A percentile compares a stretch with the other conserved stretches of the same genome.
Conservation (phyloP, 2,888 invertebrate genomes). For the Drosophila acutilabella region DNA sequence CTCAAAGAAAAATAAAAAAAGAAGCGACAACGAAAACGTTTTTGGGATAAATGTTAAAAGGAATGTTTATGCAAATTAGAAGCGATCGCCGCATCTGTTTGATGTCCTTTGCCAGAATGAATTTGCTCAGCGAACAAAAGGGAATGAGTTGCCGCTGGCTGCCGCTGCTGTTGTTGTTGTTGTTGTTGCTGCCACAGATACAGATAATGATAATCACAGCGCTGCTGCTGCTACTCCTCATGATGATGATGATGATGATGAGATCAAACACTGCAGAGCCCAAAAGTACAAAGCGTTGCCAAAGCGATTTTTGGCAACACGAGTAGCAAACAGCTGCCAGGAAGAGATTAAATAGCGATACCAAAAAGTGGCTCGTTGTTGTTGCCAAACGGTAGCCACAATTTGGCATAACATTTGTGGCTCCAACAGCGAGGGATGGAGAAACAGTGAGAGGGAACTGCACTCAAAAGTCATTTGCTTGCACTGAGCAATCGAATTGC, state of each 20-base stretch:
- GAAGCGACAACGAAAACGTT: slow-evolving; percentile 72
- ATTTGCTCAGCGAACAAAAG: slow-evolving; percentile 49
- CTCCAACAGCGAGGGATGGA: slow-evolving; percentile 12
- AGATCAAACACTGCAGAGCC: slow-evolving; percentile 52
- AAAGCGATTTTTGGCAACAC: slow-evolving; percentile 77
- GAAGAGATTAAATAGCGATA: slow-evolving; percentile 56
- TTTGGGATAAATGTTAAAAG: slow-evolving; percentile 81
- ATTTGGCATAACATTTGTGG: slow-evolving; percentile 62
- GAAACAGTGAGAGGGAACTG: not conserved
- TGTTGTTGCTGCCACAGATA: slow-evolving; percentile 13
- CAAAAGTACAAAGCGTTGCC: slow-evolving; percentile 63
- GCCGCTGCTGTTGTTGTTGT: not conserved
- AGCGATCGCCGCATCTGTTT: slow-evolving; percentile 81
- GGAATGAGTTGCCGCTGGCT: slow-evolving; percentile 33
- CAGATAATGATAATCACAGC: slow-evolving; percentile 20
- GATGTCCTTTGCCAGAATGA: slow-evolving; percentile 76
- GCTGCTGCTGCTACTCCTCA: slow-evolving; percentile 8
- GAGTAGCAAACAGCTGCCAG: slow-evolving; percentile 57
- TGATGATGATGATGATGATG: slow-evolving; percentile 55
- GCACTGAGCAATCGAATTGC: slow-evolving; percentile 47
- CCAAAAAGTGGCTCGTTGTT: slow-evolving; percentile 28
- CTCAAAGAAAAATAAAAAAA: slow-evolving; percentile 8
- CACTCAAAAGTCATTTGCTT: slow-evolving; percentile 27
- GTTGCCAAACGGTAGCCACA: slow-evolving; percentile 70
- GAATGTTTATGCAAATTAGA: slow-evolving; percentile 83